phyloP scores from a whole-genome alignment of 2,888 invertebrate genomes.

The Scelioninae gen. 1 region DNA sequence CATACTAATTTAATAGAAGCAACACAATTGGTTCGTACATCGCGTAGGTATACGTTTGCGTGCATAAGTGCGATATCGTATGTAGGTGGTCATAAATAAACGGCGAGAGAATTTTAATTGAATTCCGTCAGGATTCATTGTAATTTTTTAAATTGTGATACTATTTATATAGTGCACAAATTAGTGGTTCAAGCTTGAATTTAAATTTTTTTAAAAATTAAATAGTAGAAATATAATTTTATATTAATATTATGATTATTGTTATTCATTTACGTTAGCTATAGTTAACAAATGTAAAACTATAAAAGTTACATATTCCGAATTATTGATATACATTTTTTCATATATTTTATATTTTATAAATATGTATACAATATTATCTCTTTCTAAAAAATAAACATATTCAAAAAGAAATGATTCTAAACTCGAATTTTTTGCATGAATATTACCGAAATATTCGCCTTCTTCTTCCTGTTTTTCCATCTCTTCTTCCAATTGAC shows the following conservation, averaged over 20 bases:
- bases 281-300: too few species aligned
- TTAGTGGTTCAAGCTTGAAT: neutral
- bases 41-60: slow-evolving; percentile 38
- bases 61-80: slow-evolving; percentile 19
- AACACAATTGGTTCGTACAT: slow-evolving; percentile 38
- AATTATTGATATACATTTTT: too few species aligned
- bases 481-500: slow-evolving; percentile 97
- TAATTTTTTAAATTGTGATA: neutral
- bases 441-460: slow-evolving; percentile 95
- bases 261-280: too few species aligned
- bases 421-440: slow-evolving; percentile 4
- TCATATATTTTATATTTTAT: too few species aligned
- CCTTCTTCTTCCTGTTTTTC: slow-evolving; percentile 97
- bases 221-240: too few species aligned
- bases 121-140: slow-evolving; percentile 17
- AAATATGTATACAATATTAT: too few species aligned
- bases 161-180: neutral
- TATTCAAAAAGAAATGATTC: too few species aligned
- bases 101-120: slow-evolving; percentile 36
- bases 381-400: too few species aligned
- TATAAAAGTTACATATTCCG: too few species aligned
- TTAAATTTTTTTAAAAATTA: too few species aligned
- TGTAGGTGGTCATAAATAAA: slow-evolving; percentile 42
- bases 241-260: neutral
- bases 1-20: slow-evolving; percentile 19